Percentiles rank a stretch among this genome's conserved stretches.
Conservation (phyloP, 2,113 vertebrate genomes). For the Chinchilla lanigera region DNA sequence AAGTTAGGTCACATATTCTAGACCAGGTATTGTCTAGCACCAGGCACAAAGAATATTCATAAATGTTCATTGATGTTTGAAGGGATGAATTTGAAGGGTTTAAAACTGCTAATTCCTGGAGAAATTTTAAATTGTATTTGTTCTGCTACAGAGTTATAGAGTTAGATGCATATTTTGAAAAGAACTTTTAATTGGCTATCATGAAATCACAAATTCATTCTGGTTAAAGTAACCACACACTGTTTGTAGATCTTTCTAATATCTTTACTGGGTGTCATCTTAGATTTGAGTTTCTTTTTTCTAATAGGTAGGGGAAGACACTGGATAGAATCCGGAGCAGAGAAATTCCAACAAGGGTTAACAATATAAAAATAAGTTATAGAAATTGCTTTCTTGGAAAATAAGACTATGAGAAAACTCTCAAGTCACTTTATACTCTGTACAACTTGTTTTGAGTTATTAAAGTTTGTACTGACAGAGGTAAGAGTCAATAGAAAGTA, state of each 20-base stretch:
- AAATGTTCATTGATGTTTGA: not conserved
- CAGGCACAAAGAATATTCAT: not conserved
- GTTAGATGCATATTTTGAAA: not conserved
- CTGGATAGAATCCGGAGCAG: not conserved
- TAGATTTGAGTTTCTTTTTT: not conserved
- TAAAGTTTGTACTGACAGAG: not conserved
- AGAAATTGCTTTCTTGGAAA: slow-evolving; percentile 22
- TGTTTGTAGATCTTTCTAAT: not conserved
- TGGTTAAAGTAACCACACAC: not conserved
- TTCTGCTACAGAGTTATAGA: not conserved
- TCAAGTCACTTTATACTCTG: not conserved
- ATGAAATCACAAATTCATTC: not conserved
- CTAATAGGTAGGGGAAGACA: not conserved
- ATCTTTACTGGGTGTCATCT: not conserved
- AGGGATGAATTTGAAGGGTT: not conserved
- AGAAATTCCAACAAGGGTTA: not conserved
- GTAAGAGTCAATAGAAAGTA: not conserved
- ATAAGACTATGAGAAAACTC: slow-evolving; percentile 3
- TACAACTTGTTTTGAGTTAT: not conserved
- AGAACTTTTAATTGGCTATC: not conserved
- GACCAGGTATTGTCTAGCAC: not conserved
- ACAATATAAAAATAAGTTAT: not conserved
- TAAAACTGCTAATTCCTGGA: not conserved
- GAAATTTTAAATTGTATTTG: not conserved
- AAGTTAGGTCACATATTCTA: not conserved